These are phyloP conservation scores for Hedya salicella DNA, from an alignment of 2,888 invertebrate genomes.

Conservation along the genomic window DNA sequence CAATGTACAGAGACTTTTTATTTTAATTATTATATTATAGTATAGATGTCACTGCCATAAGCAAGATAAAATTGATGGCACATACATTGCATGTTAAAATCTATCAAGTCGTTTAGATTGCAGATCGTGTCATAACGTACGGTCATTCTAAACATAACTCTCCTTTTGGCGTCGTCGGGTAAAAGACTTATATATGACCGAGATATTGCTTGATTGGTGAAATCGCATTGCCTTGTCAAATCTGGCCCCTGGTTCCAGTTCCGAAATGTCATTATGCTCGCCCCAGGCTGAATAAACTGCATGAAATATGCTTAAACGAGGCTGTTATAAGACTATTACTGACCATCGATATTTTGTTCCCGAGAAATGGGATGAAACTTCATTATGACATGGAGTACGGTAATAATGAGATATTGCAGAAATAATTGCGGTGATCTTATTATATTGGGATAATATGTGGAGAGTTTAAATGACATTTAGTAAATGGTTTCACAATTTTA, in stretches of 20 bases:
- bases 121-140: no score
- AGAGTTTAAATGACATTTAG: slow-evolving; percentile 11
- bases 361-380: slow-evolving; percentile 54
- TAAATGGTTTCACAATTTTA: not conserved
- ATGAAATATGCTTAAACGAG: slow-evolving; percentile 54
- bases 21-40: no score
- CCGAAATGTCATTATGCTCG: slow-evolving; percentile 21
- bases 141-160: no score
- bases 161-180: no score
- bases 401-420: slow-evolving; percentile 26
- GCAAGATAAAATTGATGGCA: no score
- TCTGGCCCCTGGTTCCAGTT: slow-evolving; percentile 15
- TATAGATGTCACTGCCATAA: no score
- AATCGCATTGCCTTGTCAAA: no score
- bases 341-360: slow-evolving; percentile 50
- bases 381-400: slow-evolving; percentile 26
- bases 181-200: no score
- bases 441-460: slow-evolving; percentile 46
- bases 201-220: no score
- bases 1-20: no score
- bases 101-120: no score
- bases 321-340: slow-evolving; percentile 65
- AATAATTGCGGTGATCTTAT: slow-evolving; percentile 47
- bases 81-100: no score
- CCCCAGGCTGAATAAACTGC: slow-evolving; percentile 51